Percentiles rank a stretch among this genome's conserved stretches.
These are phyloP conservation scores for Drosophila asahinai DNA, from an alignment of 1,140 invertebrate species.

Conservation along the genomic window DNA sequence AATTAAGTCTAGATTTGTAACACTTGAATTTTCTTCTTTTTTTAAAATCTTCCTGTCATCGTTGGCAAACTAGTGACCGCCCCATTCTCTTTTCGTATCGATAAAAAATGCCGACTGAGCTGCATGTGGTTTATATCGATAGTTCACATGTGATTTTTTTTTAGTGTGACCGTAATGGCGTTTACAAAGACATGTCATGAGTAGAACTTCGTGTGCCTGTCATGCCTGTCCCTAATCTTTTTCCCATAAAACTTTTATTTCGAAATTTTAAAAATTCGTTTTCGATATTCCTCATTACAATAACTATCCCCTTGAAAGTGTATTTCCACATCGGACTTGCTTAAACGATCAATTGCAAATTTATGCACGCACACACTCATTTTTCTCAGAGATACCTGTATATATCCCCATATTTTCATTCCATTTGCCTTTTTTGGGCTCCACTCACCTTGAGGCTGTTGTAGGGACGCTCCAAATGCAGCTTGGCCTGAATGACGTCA, in stretches of 20 bases:
- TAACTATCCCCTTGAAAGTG: not conserved
- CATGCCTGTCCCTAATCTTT: too few species aligned
- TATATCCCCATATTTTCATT: not conserved
- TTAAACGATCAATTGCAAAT: conserved; percentile 39
- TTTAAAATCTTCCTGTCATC: too few species aligned
- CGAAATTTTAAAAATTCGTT: not conserved
- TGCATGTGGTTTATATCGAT: too few species aligned
- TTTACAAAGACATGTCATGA: too few species aligned
- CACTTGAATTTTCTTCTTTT: not conserved
- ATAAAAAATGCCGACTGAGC: too few species aligned
- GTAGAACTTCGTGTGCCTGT: too few species aligned
- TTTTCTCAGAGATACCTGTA: not conserved
- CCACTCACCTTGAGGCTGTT: conserved; percentile 89
- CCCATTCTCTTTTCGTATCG: too few species aligned
- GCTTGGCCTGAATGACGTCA: conserved; percentile 76
- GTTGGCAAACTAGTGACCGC: too few species aligned
- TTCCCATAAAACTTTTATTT: not conserved
- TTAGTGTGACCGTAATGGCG: too few species aligned
- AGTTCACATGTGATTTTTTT: too few species aligned
- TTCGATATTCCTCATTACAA: too few species aligned
- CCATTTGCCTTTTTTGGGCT: conserved; percentile 7
- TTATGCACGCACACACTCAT: conserved; percentile 31
- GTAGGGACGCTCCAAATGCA: conserved; percentile 86
- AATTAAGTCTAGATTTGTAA: not conserved
- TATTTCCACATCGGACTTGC: not conserved